Evolutionary conservation across 2,888 invertebrate species (phyloP).

Genomic region (Pristionchus maxplancki): DNA sequence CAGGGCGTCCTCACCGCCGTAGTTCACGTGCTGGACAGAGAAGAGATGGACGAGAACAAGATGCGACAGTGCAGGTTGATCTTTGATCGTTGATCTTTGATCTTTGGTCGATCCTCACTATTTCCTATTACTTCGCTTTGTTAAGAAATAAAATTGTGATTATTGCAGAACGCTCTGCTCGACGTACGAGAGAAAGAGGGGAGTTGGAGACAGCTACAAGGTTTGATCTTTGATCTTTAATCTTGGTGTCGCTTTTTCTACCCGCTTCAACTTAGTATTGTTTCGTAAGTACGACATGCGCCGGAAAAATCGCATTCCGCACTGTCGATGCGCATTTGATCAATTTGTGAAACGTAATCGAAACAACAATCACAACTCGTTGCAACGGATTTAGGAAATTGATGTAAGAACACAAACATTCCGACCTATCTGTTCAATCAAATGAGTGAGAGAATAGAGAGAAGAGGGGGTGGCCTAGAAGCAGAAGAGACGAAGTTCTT

Average conservation of each 20-base stretch:
- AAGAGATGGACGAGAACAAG: constrained; percentile 38
- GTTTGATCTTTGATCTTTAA: neutral
- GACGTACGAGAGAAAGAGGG: constrained; percentile 50
- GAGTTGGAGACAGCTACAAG: constrained; percentile 54
- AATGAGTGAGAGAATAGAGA: no score
- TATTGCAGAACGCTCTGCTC: constrained; percentile 53
- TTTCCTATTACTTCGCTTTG: no score
- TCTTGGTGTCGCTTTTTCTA: no score
- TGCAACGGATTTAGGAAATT: no score
- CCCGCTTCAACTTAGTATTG: no score
- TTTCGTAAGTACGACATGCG: no score
- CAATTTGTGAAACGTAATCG: neutral
- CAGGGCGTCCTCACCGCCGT: constrained; percentile 60
- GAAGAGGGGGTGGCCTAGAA: no score
- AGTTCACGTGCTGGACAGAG: constrained; percentile 59
- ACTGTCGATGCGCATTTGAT: neutral
- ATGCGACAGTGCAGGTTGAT: constrained; percentile 54
- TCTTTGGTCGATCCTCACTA: neutral
- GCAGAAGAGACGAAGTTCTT: no score
- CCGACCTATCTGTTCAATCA: no score
- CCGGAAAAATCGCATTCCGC: neutral
- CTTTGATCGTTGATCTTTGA: no score
- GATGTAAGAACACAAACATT: no score
- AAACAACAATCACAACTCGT: neutral
- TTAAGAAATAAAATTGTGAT: no score